Evolutionary conservation across 2,888 invertebrate species (phyloP), one percentile per base, ranked within the genome.

Genomic region (Noctua janthe): DNA sequence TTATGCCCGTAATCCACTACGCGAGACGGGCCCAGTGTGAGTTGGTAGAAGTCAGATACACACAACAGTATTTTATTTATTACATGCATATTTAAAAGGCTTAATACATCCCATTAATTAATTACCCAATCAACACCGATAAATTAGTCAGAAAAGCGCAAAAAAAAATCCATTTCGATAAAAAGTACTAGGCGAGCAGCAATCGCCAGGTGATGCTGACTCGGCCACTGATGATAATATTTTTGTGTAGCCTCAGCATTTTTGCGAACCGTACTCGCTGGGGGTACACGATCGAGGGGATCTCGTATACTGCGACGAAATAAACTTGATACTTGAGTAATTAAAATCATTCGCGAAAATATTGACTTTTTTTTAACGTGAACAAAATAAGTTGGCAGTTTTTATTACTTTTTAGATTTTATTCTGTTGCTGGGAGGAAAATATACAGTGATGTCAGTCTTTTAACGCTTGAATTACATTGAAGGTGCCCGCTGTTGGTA

Each of bases 251-350:
- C 89, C 89, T 92, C 92, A 90, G 91, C 91, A 90, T 91, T 94
- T 92, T 93, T 92, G 93, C 92, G 82, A 84, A 91, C 92, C 85
- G 89, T 92, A 91, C 88, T 76, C 88, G 90, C 90, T 87, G 90
- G 91, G 88, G 89, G 90, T 88, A 90, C 90, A 91, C 91, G 89
- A 89, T 89, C 89, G 90, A 89, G 91, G 90, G 88, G 84, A 88
- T 86, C 88, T 78, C 71, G 86, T 89, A 74, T 91, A 91, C 82
- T 11, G 71, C 86, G 88, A 82, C 82, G 76, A 76, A 67, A 1
- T 39, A 11, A 62, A 80, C 69, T 93, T 93, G 93, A 87, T 93
- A 87, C 85, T 91, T 91, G 90, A 88, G 74, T 90, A 90, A 91
- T 90, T 90, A 87, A 54, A 89, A 83, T 80, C 71, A 69, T 23